A percentile compares a stretch with the other conserved stretches of the same genome.
These are phyloP conservation scores for Shinisaurus crocodilurus DNA, from an alignment of 2,113 vertebrate species.

Conservation along the genomic window DNA sequence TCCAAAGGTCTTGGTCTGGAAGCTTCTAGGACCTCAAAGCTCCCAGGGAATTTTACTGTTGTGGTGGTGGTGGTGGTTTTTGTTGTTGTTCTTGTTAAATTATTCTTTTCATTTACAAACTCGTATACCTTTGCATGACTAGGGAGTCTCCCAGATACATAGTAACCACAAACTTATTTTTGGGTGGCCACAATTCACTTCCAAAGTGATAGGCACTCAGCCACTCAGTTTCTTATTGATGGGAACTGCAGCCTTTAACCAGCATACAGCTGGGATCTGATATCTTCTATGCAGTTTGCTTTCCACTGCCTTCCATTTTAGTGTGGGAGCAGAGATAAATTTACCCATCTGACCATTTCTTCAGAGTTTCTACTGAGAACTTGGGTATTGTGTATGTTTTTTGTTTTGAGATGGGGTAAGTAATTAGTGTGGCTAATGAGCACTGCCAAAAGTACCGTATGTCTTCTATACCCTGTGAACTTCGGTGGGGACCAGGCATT, in stretches of 20 bases:
- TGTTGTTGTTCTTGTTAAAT: background rate
- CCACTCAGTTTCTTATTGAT: background rate
- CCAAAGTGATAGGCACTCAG: too few relatives aligned
- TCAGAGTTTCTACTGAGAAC: slow-evolving; percentile 52
- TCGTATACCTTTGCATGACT: background rate
- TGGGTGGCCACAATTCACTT: background rate
- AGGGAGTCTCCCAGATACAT: background rate
- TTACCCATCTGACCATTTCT: slow-evolving; percentile 40
- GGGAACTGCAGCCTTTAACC: background rate
- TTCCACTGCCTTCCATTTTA: slow-evolving; percentile 31
- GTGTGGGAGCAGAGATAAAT: slow-evolving; percentile 31
- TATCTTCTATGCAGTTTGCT: slow-evolving; percentile 32
- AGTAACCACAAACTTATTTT: background rate
- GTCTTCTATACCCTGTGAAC: slow-evolving; percentile 55
- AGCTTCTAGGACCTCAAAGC: too few relatives aligned
- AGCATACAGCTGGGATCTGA: background rate
- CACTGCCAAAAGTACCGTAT: slow-evolving; percentile 56
- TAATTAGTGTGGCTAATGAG: slow-evolving; percentile 61
- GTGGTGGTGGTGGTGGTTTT: too few relatives aligned
- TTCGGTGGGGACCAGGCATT: slow-evolving; percentile 58
- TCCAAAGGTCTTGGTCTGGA: too few relatives aligned
- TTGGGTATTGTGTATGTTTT: slow-evolving; percentile 58
- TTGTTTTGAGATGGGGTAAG: slow-evolving; percentile 54
- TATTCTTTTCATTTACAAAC: background rate
- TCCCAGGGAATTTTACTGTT: too few relatives aligned